These are phyloP conservation scores for Microchirus variegatus DNA, from an alignment of 2,797 vertebrate genomes.

Conservation along the genomic window DNA sequence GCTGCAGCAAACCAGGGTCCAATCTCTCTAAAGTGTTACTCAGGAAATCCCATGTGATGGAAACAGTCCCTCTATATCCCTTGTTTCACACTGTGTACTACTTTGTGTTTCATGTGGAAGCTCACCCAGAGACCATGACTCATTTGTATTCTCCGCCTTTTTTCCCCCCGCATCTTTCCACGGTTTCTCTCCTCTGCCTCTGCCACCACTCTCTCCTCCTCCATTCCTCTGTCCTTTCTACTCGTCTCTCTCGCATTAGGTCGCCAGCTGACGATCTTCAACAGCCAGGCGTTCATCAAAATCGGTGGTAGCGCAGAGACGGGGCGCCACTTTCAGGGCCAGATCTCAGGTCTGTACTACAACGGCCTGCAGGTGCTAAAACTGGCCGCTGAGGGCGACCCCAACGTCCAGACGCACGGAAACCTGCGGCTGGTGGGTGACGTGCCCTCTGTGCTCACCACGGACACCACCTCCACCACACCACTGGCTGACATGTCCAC, in stretches of 20 bases:
- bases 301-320: constrained; percentile 89
- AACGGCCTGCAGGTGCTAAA: constrained; percentile 95
- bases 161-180: constrained; percentile 36
- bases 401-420: constrained; percentile 90
- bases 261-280: constrained; percentile 96
- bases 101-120: constrained; percentile 29
- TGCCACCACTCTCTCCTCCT: constrained; percentile 6
- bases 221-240: constrained; percentile 9
- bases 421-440: constrained; percentile 93
- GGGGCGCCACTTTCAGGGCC: constrained; percentile 94
- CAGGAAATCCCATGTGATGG: constrained; percentile 56
- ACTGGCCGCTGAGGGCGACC: constrained; percentile 92
- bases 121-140: constrained; percentile 43
- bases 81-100: constrained; percentile 30
- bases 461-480: constrained; percentile 92
- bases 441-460: constrained; percentile 90
- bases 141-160: constrained; percentile 48
- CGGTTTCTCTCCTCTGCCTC: constrained; percentile 25
- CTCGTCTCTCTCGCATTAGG: constrained; percentile 72
- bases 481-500: constrained; percentile 94
- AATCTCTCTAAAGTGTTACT: constrained; percentile 69
- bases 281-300: constrained; percentile 95
- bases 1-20: constrained; percentile 51
- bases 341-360: constrained; percentile 96
- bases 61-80: constrained; percentile 30